Base-by-base conservation (phyloP, 1,140 invertebrate species). In the Zaprionus inermis region DNA sequence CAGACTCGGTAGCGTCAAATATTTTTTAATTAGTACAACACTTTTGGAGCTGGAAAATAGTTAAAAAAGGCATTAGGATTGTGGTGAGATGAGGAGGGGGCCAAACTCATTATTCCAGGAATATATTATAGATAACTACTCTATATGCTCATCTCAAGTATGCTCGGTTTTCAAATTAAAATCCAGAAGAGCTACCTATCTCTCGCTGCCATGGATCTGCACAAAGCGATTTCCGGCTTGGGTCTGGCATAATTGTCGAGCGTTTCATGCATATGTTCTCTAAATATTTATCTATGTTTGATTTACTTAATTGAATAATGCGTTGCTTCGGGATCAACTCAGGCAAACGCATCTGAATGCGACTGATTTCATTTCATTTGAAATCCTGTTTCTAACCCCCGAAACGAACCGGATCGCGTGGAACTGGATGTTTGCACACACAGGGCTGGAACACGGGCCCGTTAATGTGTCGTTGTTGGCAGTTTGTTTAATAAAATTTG, bases 401-500 rank as follows among this genome's bases (percentile, higher is more conserved):
- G 11, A 61, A 34, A 51, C 55, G 46, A 72, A 79, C 59, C 59
- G 56, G 74, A 73, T 65, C 66, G 20, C 66, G 20, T 41, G 14
- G 14, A 38, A 4, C 24, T 59, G 36, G 36, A 32, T 24, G 57
- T 52, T 61, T 65, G 59, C 41, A 63, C 34, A 59, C 58, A 59
- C 9, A 51, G 22, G 24, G 30, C 24, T 24, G 24, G 24, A 46
- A 41, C 38, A 3, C n/a, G 38, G 7, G 38, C n/a, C 58, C 52
- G 46, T 74, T 63, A 72, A 78, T 78, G 67, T 75, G 66, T 76
- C 61, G 76, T 65, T 79, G 72, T 79, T 83, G 73, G 72, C 77
- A 79, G 81, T 83, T 83, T 84, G 81, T 80, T 80, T 84, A 83
- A 79, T 84, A 79, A 83, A 83, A 83, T 84, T 68, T 72, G 65